Conservation (phyloP, 1,140 invertebrate genomes). For the Notospermus geniculatus region DNA sequence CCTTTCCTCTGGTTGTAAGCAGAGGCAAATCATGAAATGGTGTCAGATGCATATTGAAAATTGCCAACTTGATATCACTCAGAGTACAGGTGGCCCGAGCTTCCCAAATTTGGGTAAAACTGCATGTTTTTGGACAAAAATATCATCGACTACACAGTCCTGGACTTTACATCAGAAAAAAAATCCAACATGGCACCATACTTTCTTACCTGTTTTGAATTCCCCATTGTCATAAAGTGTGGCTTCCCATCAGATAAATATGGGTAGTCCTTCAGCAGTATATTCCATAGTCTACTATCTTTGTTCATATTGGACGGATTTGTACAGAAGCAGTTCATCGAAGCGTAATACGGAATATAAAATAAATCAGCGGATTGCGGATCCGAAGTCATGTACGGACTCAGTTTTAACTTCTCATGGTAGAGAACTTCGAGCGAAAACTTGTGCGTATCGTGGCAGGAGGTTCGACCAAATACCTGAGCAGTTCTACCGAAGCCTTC, state of each 20-base stretch:
- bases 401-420: background rate
- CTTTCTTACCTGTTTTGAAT: background rate
- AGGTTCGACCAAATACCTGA: background rate
- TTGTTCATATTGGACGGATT: background rate
- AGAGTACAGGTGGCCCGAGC: too few species aligned
- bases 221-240: constrained; percentile 6
- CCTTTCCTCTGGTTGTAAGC: too few species aligned
- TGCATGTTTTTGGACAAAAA: too few species aligned
- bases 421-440: background rate
- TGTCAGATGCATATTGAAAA: too few species aligned
- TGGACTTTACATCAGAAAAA: too few species aligned
- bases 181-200: background rate
- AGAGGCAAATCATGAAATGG: too few species aligned
- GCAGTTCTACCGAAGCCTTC: background rate
- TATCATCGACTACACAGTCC: too few species aligned
- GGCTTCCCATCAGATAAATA: background rate
- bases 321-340: constrained; percentile 5
- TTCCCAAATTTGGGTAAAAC: too few species aligned
- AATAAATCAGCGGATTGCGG: background rate
- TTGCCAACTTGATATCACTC: too few species aligned
- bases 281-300: background rate
- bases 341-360: constrained; percentile 3
- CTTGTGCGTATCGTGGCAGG: constrained; percentile 1
- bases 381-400: background rate
- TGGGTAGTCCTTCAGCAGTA: background rate